Percentiles rank a stretch among this genome's conserved stretches.
Evolutionary conservation across 2,888 invertebrate species (phyloP).

Genomic region (Leptura quadrifasciata): DNA sequence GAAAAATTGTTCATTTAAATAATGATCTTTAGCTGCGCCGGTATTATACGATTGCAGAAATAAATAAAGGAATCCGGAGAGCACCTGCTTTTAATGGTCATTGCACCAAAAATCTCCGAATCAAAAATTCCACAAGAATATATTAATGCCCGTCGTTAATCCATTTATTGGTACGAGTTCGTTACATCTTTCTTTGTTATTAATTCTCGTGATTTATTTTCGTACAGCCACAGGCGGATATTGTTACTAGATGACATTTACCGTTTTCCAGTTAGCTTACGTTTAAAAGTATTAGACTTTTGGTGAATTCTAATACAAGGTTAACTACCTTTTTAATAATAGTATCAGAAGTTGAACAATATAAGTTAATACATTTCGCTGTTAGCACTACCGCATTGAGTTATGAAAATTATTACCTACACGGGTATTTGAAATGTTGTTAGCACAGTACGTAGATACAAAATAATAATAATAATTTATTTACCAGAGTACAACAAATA

Average conservation of each 20-base stretch:
- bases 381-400: slow-evolving; percentile 31
- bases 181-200: slow-evolving; percentile 27
- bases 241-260: slow-evolving; percentile 41
- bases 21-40: slow-evolving; percentile 23
- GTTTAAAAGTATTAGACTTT: slow-evolving; percentile 34
- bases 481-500: no score
- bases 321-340: slow-evolving; percentile 40
- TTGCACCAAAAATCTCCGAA: slow-evolving; percentile 37
- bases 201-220: slow-evolving; percentile 23
- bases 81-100: slow-evolving; percentile 37
- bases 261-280: slow-evolving; percentile 21
- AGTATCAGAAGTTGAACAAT: slow-evolving; percentile 31
- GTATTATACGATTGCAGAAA: slow-evolving; percentile 21
- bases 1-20: slow-evolving; percentile 37
- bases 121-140: slow-evolving; percentile 11
- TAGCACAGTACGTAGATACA: no score
- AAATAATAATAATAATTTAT: no score
- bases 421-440: background rate
- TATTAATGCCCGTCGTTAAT: background rate
- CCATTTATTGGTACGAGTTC: background rate
- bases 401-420: slow-evolving; percentile 10
- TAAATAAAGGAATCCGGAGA: slow-evolving; percentile 25
- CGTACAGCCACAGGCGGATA: slow-evolving; percentile 24
- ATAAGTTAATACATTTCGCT: slow-evolving; percentile 1
- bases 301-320: slow-evolving; percentile 41